Conservation (phyloP, 1,140 invertebrate species). For the Zaprionus africanus region DNA sequence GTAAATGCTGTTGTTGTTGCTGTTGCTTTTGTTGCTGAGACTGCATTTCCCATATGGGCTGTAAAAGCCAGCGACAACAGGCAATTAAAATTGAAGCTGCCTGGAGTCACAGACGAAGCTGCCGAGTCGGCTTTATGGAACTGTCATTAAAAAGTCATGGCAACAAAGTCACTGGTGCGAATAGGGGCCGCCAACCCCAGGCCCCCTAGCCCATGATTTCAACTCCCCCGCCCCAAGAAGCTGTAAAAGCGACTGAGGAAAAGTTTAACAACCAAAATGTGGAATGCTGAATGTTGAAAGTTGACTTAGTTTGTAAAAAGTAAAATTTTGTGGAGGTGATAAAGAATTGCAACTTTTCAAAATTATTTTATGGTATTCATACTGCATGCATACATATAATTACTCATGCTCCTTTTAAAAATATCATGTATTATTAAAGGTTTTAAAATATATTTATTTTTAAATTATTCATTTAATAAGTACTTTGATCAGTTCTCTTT, state of each 20-base stretch:
- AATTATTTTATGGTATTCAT: neutral
- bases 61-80: conserved; percentile 52
- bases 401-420: neutral
- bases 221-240: neutral
- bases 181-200: neutral
- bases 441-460: neutral
- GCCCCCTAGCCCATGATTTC: neutral
- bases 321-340: neutral
- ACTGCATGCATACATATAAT: neutral
- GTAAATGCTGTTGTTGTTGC: neutral
- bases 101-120: conserved; percentile 36
- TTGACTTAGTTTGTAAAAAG: neutral
- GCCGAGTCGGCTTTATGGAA: conserved; percentile 39
- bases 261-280: conserved; percentile 21
- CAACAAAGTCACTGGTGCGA: conserved; percentile 56
- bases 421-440: neutral
- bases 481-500: neutral
- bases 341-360: neutral
- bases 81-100: conserved; percentile 57
- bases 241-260: conserved; percentile 18
- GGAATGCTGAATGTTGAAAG: conserved; percentile 4
- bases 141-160: conserved; percentile 65
- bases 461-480: neutral
- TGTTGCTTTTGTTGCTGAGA: conserved; percentile 10
- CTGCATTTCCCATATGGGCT: conserved; percentile 67